Conservation (phyloP, 1,140 invertebrate species). For the Drosophila kohkoa region DNA sequence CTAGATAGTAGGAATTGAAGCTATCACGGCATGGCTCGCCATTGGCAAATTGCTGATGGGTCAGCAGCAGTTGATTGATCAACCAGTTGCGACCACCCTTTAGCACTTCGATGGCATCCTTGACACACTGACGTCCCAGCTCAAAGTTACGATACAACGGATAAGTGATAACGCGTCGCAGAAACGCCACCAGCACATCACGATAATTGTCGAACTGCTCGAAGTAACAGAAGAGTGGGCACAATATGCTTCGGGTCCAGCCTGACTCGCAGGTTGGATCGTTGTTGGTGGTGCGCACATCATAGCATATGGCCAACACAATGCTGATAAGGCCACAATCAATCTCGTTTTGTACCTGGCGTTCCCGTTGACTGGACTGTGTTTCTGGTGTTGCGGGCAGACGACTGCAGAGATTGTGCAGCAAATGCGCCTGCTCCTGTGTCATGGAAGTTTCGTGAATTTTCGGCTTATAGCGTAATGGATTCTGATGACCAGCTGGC, state of each 20-base stretch:
- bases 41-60: conserved; percentile 63
- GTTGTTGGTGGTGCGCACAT: conserved; percentile 75
- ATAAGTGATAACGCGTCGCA: conserved; percentile 76
- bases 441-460: conserved; percentile 71
- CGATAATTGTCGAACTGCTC: conserved; percentile 75
- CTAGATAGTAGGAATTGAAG: conserved; percentile 71
- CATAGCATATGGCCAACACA: conserved; percentile 79
- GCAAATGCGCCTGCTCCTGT: conserved; percentile 69
- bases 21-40: conserved; percentile 63
- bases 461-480: conserved; percentile 70
- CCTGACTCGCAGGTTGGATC: conserved; percentile 78
- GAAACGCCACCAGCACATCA: conserved; percentile 71
- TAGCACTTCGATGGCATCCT: conserved; percentile 76
- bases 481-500: conserved; percentile 80
- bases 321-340: conserved; percentile 79
- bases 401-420: conserved; percentile 69
- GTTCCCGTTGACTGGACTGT: conserved; percentile 27
- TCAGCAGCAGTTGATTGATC: conserved; percentile 74
- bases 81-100: conserved; percentile 71
- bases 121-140: conserved; percentile 65
- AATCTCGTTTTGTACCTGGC: conserved; percentile 58
- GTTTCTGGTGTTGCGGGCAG: conserved; percentile 12
- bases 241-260: conserved; percentile 79
- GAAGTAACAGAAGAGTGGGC: conserved; percentile 71
- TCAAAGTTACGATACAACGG: conserved; percentile 79